phyloP scores from a whole-genome alignment of 2,888 invertebrate genomes.

The Kuschelorhynchus macadamiae region DNA sequence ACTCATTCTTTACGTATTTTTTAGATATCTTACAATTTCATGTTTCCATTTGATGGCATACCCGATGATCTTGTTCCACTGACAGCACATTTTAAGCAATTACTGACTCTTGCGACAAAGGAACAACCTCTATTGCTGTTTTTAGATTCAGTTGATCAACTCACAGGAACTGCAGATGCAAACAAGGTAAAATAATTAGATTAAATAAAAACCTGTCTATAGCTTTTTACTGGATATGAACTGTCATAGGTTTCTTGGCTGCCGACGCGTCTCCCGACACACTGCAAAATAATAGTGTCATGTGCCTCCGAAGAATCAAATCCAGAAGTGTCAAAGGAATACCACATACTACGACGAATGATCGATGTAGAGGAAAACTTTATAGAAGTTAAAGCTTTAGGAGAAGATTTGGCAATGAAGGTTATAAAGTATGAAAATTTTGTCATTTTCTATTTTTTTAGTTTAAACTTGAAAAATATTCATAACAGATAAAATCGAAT shows the following conservation, averaged over 20 bases:
- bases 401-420: slow-evolving; percentile 94
- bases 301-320: slow-evolving; percentile 91
- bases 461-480: too few species aligned
- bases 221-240: neutral
- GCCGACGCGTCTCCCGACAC: slow-evolving; percentile 88
- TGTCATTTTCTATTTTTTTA: too few species aligned
- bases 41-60: slow-evolving; percentile 91
- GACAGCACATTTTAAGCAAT: slow-evolving; percentile 95
- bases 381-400: slow-evolving; percentile 89
- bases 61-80: slow-evolving; percentile 97
- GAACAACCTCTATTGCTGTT: slow-evolving; percentile 92
- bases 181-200: slow-evolving; percentile 75
- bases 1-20: too few species aligned
- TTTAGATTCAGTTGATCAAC: slow-evolving; percentile 96
- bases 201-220: neutral
- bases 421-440: slow-evolving; percentile 85
- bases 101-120: slow-evolving; percentile 84
- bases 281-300: slow-evolving; percentile 92
- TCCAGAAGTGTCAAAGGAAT: slow-evolving; percentile 89
- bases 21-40: slow-evolving; percentile 93
- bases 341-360: slow-evolving; percentile 87
- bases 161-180: slow-evolving; percentile 94
- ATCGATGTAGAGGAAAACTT: slow-evolving; percentile 91
- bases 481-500: too few species aligned
- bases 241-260: slow-evolving; percentile 87